Evolutionary conservation across 2,113 vertebrate species (phyloP).

Genomic region (Narcine bancroftii): DNA sequence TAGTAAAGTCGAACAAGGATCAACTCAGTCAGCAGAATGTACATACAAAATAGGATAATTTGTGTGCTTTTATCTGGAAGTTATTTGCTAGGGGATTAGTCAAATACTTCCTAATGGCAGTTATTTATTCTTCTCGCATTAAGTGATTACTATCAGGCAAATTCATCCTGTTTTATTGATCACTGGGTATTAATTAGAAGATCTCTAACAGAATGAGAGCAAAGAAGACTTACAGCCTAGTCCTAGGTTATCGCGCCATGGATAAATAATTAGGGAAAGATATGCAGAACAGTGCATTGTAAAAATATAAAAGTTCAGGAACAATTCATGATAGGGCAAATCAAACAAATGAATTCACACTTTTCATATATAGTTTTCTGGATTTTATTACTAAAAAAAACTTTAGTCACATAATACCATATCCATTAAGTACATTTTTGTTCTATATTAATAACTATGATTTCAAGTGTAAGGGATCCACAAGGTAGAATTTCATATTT

Average conservation of each 20-base stretch:
- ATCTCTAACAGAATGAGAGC: not conserved
- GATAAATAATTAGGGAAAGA: not conserved
- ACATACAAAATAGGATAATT: constrained; percentile 45
- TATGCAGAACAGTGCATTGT: not conserved
- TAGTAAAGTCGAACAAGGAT: constrained; percentile 34
- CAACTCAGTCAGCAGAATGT: constrained; percentile 40
- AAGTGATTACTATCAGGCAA: constrained; percentile 30
- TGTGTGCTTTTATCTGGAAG: constrained; percentile 39
- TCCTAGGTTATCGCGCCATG: not conserved
- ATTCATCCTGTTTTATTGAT: constrained; percentile 27
- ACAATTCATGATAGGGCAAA: not conserved
- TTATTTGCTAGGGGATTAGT: constrained; percentile 49
- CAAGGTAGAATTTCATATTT: not conserved
- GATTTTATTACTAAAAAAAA: not conserved
- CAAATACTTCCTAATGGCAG: not conserved
- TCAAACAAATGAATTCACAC: not conserved
- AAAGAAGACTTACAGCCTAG: not conserved
- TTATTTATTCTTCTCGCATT: constrained; percentile 32
- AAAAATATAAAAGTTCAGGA: not conserved
- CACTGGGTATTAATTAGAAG: not conserved
- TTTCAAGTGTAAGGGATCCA: not conserved
- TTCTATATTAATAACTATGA: not conserved
- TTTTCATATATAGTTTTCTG: not conserved
- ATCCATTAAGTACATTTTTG: not conserved
- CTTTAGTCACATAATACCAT: not conserved